These are phyloP conservation scores for Phoenicopterus ruber DNA, from an alignment of 2,113 vertebrate species.

Conservation along the genomic window DNA sequence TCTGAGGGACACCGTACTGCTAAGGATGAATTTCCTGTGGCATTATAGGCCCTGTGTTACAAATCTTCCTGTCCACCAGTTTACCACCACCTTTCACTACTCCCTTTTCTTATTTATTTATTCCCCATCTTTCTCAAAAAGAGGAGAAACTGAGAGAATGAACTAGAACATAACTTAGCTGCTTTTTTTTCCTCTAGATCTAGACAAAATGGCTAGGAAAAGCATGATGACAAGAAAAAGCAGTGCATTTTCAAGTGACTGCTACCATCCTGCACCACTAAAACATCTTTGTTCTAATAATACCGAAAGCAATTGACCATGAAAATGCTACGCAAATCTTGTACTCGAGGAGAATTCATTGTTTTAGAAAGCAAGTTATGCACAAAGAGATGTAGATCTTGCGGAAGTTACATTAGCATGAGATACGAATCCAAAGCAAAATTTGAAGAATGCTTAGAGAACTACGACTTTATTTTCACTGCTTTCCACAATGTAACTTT, in stretches of 20 bases:
- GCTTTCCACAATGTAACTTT: neutral
- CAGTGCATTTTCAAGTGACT: slow-evolving; percentile 3
- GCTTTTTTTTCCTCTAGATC: neutral
- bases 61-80: neutral
- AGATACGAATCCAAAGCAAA: neutral
- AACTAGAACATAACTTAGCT: neutral
- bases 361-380: slow-evolving; percentile 7
- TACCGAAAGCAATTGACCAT: slow-evolving; percentile 24
- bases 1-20: neutral
- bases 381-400: neutral
- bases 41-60: neutral
- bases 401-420: neutral
- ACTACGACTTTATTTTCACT: neutral
- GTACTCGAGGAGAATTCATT: neutral
- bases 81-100: neutral
- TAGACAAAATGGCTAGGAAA: neutral
- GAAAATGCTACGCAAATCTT: neutral
- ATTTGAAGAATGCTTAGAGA: neutral
- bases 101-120: neutral
- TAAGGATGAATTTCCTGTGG: neutral
- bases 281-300: slow-evolving; percentile 35
- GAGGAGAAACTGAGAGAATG: neutral
- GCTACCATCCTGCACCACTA: neutral
- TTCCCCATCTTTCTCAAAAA: neutral
- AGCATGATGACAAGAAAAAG: neutral